Evolutionary conservation across 2,797 vertebrate genomes (phyloP).

Genomic region (Arrhamphus sclerolepis): DNA sequence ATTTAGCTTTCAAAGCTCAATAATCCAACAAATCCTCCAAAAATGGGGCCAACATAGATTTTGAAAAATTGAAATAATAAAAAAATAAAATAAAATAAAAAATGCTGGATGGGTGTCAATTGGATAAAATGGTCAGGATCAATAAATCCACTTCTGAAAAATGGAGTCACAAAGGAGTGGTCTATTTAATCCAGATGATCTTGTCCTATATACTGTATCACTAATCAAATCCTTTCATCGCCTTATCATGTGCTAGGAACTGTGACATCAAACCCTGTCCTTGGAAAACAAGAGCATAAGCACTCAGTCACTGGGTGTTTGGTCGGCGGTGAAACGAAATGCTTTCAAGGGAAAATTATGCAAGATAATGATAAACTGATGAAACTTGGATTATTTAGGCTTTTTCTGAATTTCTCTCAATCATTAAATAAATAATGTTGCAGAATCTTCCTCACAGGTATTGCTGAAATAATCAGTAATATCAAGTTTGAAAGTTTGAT

Average conservation of each 20-base stretch:
- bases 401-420: neutral
- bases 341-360: slow-evolving; percentile 19
- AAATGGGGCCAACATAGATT: slow-evolving; percentile 7
- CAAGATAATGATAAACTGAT: neutral
- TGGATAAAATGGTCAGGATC: slow-evolving; percentile 11
- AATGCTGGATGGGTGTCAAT: neutral
- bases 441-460: neutral
- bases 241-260: slow-evolving; percentile 67
- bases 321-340: slow-evolving; percentile 2
- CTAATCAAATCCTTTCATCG: slow-evolving; percentile 79
- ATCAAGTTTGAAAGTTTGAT: neutral
- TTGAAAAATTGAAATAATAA: neutral
- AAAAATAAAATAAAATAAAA: neutral
- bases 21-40: slow-evolving; percentile 11
- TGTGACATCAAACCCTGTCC: slow-evolving; percentile 68
- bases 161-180: slow-evolving; percentile 23
- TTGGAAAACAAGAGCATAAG: slow-evolving; percentile 50
- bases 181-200: slow-evolving; percentile 78
- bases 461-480: neutral
- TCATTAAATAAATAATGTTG: neutral
- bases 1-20: slow-evolving; percentile 9
- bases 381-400: neutral
- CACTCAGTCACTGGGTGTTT: neutral
- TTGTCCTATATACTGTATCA: slow-evolving; percentile 75
- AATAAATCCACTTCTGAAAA: slow-evolving; percentile 15